Percentiles rank a stretch among this genome's conserved stretches.
Evolutionary conservation across 2,888 invertebrate genomes (phyloP).

Genomic region (Ochropleura plecta): DNA sequence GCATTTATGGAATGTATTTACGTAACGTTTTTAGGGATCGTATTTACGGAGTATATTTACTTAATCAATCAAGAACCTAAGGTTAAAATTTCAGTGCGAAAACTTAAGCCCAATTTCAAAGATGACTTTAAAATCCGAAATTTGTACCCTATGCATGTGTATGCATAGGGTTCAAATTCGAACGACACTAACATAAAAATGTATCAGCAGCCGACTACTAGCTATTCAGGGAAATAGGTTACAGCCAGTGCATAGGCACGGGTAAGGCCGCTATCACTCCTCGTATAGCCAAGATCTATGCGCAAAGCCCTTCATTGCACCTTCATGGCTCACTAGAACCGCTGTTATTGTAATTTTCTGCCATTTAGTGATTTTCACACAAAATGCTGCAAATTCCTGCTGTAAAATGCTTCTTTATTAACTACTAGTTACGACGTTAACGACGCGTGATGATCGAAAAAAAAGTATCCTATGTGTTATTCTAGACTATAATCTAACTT

Average conservation of each 20-base stretch:
- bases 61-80: neutral
- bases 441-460: no score
- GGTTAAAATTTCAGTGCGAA: neutral
- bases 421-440: no score
- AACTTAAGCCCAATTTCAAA: neutral
- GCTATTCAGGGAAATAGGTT: slow-evolving; percentile 58
- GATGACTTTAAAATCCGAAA: neutral
- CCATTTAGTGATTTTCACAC: neutral
- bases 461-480: no score
- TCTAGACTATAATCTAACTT: no score
- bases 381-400: neutral
- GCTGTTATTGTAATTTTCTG: neutral
- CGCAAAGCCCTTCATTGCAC: neutral
- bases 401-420: neutral
- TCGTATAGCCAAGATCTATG: slow-evolving; percentile 11
- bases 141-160: no score
- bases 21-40: neutral
- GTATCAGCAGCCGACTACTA: slow-evolving; percentile 10
- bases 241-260: slow-evolving; percentile 29
- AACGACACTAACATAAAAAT: slow-evolving; percentile 7
- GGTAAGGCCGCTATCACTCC: slow-evolving; percentile 20
- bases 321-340: neutral
- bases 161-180: no score
- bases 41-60: neutral
- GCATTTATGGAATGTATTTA: no score